Evolutionary conservation across 2,888 invertebrate species (phyloP).

Genomic region (Clunio marinus): DNA sequence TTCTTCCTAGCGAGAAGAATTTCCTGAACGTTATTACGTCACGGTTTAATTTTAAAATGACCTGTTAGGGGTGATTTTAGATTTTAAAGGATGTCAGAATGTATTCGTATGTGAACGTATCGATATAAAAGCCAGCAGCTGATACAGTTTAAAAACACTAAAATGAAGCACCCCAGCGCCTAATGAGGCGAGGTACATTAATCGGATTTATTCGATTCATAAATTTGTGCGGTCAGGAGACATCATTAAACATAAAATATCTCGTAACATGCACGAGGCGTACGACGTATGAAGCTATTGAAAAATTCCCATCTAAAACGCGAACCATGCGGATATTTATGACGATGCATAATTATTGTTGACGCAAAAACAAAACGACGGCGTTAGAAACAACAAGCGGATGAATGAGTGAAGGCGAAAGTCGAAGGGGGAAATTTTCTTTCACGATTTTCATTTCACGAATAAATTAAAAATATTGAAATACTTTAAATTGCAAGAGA

Average conservation of each 20-base stretch:
- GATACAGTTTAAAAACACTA: too few species aligned
- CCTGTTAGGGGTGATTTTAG: neutral
- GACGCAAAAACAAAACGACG: slow-evolving; percentile 30
- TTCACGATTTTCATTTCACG: neutral
- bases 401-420: neutral
- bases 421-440: neutral
- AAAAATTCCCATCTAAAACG: too few species aligned
- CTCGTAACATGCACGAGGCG: slow-evolving; percentile 11
- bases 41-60: slow-evolving; percentile 17
- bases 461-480: slow-evolving; percentile 30
- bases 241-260: slow-evolving; percentile 1
- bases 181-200: slow-evolving; percentile 32
- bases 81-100: slow-evolving; percentile 4
- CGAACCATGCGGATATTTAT: slow-evolving; percentile 27
- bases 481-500: slow-evolving; percentile 24
- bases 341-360: slow-evolving; percentile 33
- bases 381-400: neutral
- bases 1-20: neutral
- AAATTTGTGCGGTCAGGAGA: slow-evolving; percentile 27
- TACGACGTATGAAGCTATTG: neutral
- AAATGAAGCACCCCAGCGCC: too few species aligned
- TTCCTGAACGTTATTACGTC: neutral
- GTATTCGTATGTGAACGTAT: neutral
- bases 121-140: too few species aligned
- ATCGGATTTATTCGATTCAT: slow-evolving; percentile 33